A percentile compares a stretch with the other conserved stretches of the same genome.
Conservation (phyloP, 2,113 vertebrate species). For the Podilymbus podiceps region DNA sequence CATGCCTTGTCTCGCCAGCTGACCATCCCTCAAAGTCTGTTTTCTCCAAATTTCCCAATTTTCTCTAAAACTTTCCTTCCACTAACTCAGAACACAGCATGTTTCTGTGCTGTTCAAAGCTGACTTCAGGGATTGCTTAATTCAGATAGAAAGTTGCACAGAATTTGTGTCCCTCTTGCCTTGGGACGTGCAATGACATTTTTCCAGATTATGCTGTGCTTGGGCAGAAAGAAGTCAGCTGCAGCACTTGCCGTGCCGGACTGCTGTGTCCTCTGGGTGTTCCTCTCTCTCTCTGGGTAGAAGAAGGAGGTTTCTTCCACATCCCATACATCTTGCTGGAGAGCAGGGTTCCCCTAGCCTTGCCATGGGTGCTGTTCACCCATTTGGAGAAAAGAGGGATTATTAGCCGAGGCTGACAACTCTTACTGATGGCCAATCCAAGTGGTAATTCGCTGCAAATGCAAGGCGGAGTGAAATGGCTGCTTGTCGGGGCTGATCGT, state of each 20-base stretch:
- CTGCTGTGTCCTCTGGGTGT: background rate
- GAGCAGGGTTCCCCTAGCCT: background rate
- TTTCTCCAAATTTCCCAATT: slow-evolving; percentile 24
- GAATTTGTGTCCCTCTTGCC: background rate
- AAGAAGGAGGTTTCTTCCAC: background rate
- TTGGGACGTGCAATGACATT: slow-evolving; percentile 1
- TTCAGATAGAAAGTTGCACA: slow-evolving; percentile 11
- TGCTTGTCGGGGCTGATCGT: background rate
- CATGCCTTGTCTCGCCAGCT: background rate
- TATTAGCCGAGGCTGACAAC: background rate
- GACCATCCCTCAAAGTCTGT: background rate
- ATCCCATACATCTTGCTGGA: background rate
- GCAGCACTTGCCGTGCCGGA: accelerated
- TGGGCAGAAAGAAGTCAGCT: background rate
- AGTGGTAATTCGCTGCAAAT: background rate
- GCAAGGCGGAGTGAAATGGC: background rate
- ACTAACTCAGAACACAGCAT: background rate
- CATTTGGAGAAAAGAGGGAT: background rate
- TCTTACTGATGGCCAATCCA: background rate
- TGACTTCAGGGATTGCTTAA: background rate
- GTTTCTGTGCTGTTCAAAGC: slow-evolving; percentile 19
- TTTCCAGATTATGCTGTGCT: background rate
- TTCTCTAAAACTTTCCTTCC: slow-evolving; percentile 25
- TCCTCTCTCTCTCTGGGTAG: background rate
- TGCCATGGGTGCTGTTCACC: background rate